Evolutionary conservation across 2,797 vertebrate genomes (phyloP).

Genomic region (Pitangus sulphuratus): DNA sequence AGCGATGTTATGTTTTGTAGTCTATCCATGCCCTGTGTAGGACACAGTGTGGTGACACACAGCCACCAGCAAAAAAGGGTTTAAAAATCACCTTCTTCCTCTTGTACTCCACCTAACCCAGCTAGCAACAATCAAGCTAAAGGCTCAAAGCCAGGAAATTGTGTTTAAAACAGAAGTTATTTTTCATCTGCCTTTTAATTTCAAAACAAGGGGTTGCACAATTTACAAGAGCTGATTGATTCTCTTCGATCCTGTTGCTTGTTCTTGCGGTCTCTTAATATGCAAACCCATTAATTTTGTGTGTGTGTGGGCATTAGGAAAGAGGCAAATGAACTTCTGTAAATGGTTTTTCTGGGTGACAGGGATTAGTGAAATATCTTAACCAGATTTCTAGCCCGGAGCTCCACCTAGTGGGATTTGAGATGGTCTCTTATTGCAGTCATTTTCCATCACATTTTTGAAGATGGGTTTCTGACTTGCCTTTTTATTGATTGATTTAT

Average conservation of each 20-base stretch:
- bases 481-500: background rate
- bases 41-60: background rate
- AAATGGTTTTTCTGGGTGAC: background rate
- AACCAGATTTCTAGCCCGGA: background rate
- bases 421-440: background rate
- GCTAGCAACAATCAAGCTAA: background rate
- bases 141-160: background rate
- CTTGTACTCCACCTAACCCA: background rate
- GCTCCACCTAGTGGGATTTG: constrained; percentile 26
- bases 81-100: background rate
- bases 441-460: background rate
- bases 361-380: background rate
- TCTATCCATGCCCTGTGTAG: background rate
- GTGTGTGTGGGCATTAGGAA: background rate
- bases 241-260: background rate
- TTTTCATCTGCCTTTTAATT: background rate
- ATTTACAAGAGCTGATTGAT: background rate
- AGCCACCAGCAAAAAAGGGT: background rate
- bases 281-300: background rate
- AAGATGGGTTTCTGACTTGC: background rate
- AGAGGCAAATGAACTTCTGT: background rate
- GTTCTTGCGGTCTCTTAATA: background rate
- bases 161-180: background rate
- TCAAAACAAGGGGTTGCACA: background rate
- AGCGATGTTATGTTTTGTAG: background rate